phyloP scores from a whole-genome alignment of 2,888 invertebrate genomes.

The Dermolepida albohirtum region DNA sequence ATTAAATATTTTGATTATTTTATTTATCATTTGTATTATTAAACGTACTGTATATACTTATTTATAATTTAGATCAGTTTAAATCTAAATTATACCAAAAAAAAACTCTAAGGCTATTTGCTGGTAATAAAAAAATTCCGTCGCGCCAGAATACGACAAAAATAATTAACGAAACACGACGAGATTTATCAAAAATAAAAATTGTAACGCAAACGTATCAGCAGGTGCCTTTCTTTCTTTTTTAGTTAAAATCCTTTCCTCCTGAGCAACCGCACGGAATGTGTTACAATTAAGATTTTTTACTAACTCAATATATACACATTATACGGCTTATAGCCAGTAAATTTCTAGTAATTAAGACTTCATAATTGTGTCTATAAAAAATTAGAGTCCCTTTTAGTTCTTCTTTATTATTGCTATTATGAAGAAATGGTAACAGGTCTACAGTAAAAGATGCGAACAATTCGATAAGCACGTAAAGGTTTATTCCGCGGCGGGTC shows the following conservation, averaged over 20 bases:
- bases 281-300: constrained; percentile 37
- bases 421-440: constrained; percentile 13
- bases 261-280: constrained; percentile 30
- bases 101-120: constrained; percentile 18
- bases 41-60: too few relatives aligned
- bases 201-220: constrained; percentile 35
- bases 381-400: background rate
- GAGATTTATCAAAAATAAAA: constrained; percentile 34
- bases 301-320: constrained; percentile 23
- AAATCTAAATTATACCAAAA: constrained; percentile 23
- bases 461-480: constrained; percentile 37
- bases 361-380: constrained; percentile 21
- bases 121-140: constrained; percentile 31
- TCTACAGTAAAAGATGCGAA: constrained; percentile 32
- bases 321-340: constrained; percentile 9
- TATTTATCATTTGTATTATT: too few relatives aligned
- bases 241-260: constrained; percentile 28
- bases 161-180: constrained; percentile 29
- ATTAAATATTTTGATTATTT: too few relatives aligned
- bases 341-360: constrained; percentile 23
- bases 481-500: constrained; percentile 12
- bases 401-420: constrained; percentile 12
- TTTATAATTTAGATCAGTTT: constrained; percentile 14
- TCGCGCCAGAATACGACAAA: constrained; percentile 24
- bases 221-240: constrained; percentile 13